These are phyloP conservation scores for Drosophila trichaetosa DNA, from an alignment of 2,888 invertebrate genomes.

Conservation along the genomic window DNA sequence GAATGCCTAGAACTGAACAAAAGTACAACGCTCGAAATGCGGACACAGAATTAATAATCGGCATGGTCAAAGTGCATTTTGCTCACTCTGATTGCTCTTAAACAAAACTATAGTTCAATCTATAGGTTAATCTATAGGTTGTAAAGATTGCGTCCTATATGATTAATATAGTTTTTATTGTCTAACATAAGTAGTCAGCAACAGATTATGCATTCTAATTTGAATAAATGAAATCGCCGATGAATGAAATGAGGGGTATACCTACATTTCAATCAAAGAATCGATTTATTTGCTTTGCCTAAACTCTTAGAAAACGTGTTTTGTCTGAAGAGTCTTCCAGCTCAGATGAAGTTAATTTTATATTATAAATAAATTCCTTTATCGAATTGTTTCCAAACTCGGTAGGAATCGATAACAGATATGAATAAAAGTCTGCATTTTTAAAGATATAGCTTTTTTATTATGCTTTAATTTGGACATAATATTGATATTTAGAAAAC, in stretches of 20 bases:
- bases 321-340: background rate
- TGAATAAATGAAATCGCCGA: background rate
- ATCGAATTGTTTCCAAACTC: background rate
- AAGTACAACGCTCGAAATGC: background rate
- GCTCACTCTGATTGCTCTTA: background rate
- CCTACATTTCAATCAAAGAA: background rate
- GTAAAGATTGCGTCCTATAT: background rate
- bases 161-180: background rate
- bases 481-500: background rate
- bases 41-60: background rate
- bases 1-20: slow-evolving; percentile 14
- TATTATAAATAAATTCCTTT: accelerated
- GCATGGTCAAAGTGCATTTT: slow-evolving; percentile 11
- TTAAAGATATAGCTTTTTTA: accelerated
- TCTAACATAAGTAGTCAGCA: background rate
- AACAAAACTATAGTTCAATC: background rate
- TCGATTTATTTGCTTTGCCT: background rate
- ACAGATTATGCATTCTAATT: background rate
- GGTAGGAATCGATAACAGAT: background rate
- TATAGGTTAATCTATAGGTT: background rate
- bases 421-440: background rate
- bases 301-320: background rate
- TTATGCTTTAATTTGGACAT: background rate
- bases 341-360: background rate
- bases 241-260: no score